phyloP scores from a whole-genome alignment of 2,888 invertebrate species.

The Candidula unifasciata region DNA sequence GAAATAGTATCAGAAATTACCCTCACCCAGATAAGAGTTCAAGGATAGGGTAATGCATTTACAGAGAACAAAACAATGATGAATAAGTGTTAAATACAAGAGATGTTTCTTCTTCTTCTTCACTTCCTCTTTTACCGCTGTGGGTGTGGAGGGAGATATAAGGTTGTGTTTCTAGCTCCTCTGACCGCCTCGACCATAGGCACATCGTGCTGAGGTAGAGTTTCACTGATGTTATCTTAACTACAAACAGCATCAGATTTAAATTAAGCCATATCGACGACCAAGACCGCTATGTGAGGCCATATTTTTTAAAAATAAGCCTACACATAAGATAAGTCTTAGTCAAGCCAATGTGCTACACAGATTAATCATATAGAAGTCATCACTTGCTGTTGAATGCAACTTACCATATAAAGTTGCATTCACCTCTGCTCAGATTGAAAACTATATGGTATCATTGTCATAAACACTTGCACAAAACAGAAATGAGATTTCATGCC shows the following conservation, averaged over 20 bases:
- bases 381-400: background rate
- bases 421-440: conserved; percentile 7
- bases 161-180: no score
- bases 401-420: background rate
- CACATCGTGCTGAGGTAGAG: no score
- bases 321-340: background rate
- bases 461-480: background rate
- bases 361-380: background rate
- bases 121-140: no score
- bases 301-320: background rate
- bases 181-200: no score
- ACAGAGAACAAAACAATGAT: no score
- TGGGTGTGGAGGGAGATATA: no score
- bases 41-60: no score
- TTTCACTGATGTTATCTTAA: no score
- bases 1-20: no score
- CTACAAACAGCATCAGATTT: conserved; percentile 29
- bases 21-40: no score
- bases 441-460: conserved; percentile 10
- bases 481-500: background rate
- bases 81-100: no score
- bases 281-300: background rate
- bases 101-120: no score
- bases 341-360: conserved; percentile 4
- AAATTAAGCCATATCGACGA: conserved; percentile 22